Percentiles rank a stretch among this genome's conserved stretches.
Conservation (phyloP, 2,888 invertebrate genomes). For the Leptogaster cylindrica region DNA sequence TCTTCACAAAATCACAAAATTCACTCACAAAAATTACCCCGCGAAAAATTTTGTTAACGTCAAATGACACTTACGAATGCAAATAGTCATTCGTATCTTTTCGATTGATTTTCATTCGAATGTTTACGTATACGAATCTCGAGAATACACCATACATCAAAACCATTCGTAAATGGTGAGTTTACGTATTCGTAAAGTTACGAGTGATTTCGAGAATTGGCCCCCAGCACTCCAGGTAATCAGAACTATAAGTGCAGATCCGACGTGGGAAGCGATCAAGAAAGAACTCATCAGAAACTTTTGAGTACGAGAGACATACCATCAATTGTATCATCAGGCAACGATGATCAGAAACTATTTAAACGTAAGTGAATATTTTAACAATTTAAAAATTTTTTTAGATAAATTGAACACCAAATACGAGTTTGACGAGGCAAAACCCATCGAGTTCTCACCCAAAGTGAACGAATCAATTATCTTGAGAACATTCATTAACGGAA, state of each 20-base stretch:
- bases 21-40: too few species aligned
- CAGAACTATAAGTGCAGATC: slow-evolving; percentile 42
- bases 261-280: slow-evolving; percentile 44
- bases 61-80: too few species aligned
- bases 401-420: slow-evolving; percentile 48
- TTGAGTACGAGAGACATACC: slow-evolving; percentile 42
- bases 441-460: slow-evolving; percentile 44
- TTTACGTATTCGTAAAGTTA: too few species aligned
- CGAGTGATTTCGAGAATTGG: too few species aligned
- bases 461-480: slow-evolving; percentile 46
- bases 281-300: slow-evolving; percentile 42
- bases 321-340: slow-evolving; percentile 42
- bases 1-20: too few species aligned
- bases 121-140: too few species aligned
- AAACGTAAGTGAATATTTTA: slow-evolving; percentile 47
- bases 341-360: slow-evolving; percentile 29
- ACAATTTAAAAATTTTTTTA: slow-evolving; percentile 45
- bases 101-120: too few species aligned
- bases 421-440: slow-evolving; percentile 43
- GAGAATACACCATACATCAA: too few species aligned
- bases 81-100: too few species aligned
- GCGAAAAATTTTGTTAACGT: too few species aligned
- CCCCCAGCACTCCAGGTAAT: slow-evolving; percentile 42
- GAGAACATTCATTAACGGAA: slow-evolving; percentile 46
- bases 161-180: too few species aligned